Evolutionary conservation across 2,113 vertebrate species (phyloP).

Genomic region (Alosa alosa): DNA sequence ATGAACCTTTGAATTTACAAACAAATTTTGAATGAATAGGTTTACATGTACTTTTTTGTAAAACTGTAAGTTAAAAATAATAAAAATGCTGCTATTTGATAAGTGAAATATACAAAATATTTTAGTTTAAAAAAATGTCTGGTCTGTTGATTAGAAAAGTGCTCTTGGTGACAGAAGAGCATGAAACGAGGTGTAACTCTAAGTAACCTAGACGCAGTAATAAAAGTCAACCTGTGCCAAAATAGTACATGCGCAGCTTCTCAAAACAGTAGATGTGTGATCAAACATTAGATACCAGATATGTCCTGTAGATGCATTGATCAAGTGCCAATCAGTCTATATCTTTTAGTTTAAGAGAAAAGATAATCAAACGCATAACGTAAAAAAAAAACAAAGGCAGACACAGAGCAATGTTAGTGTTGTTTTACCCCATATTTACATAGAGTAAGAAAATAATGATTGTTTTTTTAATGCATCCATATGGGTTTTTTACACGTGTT

Average conservation of each 20-base stretch:
- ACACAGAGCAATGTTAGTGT: constrained; percentile 73
- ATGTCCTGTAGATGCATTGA: constrained; percentile 78
- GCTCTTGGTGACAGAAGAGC: constrained; percentile 66
- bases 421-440: constrained; percentile 74
- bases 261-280: constrained; percentile 76
- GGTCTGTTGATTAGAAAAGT: constrained; percentile 73
- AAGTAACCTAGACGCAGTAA: constrained; percentile 74
- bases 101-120: constrained; percentile 78
- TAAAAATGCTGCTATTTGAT: constrained; percentile 82
- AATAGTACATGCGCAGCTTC: constrained; percentile 76
- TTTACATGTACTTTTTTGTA: constrained; percentile 79
- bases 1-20: constrained; percentile 79
- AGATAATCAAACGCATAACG: constrained; percentile 73
- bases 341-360: constrained; percentile 74
- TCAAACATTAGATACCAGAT: constrained; percentile 76
- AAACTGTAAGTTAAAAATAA: constrained; percentile 67
- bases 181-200: constrained; percentile 74
- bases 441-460: constrained; percentile 74
- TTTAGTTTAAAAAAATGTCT: constrained; percentile 76
- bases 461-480: constrained; percentile 75
- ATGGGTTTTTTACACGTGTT: constrained; percentile 68
- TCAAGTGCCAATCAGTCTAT: constrained; percentile 79
- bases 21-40: constrained; percentile 80
- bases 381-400: constrained; percentile 72
- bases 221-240: constrained; percentile 77